A percentile compares a stretch with the other conserved stretches of the same genome.
phyloP scores from a whole-genome alignment of 2,113 vertebrate genomes.

The Mystacornis crossleyi region DNA sequence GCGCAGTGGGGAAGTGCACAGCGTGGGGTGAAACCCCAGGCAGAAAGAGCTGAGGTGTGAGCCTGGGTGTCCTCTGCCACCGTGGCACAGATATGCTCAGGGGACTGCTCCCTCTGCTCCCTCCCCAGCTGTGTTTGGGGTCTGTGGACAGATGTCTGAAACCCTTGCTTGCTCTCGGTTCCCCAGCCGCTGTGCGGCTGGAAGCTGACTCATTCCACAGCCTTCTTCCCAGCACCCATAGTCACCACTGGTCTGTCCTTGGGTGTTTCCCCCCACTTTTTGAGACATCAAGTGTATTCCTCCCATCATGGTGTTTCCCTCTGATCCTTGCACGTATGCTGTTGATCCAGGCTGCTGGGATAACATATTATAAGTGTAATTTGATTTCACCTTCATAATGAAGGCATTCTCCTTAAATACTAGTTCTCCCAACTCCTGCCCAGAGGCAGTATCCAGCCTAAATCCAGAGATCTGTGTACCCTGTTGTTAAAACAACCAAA shows the following conservation, averaged over 20 bases:
- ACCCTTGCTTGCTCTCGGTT: background rate
- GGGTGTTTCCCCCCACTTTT: background rate
- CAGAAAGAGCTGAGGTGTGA: background rate
- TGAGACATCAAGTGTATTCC: background rate
- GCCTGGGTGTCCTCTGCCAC: background rate
- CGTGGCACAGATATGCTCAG: background rate
- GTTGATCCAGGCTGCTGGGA: background rate
- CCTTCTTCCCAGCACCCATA: background rate
- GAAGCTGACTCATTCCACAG: background rate
- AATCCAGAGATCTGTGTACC: background rate
- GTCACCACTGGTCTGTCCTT: background rate
- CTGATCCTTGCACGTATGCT: background rate
- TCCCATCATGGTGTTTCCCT: background rate
- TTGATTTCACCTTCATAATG: background rate
- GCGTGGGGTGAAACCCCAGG: background rate
- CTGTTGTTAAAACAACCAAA: constrained; percentile 35
- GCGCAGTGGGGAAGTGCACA: background rate
- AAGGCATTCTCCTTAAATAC: background rate
- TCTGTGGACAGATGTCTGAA: background rate
- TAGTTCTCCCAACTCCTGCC: background rate
- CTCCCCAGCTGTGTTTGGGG: background rate
- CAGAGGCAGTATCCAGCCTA: background rate
- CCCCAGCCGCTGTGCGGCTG: background rate
- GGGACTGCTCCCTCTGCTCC: background rate
- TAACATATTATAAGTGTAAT: background rate